Conservation (phyloP, 2,888 invertebrate genomes). For the Drosophila yooni region DNA sequence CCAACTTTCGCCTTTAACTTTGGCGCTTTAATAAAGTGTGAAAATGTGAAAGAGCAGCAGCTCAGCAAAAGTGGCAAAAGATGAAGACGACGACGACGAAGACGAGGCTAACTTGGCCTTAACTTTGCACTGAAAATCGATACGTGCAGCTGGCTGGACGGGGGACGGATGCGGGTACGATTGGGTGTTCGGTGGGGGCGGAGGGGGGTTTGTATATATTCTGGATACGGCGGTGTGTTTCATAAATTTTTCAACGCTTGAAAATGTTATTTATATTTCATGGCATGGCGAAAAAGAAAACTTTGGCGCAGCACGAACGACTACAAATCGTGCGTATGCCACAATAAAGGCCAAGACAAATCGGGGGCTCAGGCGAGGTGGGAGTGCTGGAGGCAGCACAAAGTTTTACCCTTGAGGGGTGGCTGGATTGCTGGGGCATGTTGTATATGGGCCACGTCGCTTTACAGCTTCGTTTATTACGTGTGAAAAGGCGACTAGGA, state of each 20-base stretch:
- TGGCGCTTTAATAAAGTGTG: constrained; percentile 79
- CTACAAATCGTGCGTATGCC: constrained; percentile 77
- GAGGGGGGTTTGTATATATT: not conserved
- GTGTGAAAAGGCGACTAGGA: constrained; percentile 69
- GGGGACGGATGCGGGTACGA: not conserved
- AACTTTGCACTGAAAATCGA: constrained; percentile 72
- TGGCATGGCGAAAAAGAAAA: constrained; percentile 66
- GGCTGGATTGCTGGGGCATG: constrained; percentile 1
- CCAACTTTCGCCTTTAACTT: constrained; percentile 75
- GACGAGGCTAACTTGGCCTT: constrained; percentile 43
- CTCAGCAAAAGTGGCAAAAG: not conserved
- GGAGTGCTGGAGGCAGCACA: constrained; percentile 14
- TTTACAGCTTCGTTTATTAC: constrained; percentile 79
- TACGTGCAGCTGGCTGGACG: constrained; percentile 40
- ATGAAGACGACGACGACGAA: constrained; percentile 4
- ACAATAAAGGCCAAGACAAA: constrained; percentile 55
- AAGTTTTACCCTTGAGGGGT: constrained; percentile 61
- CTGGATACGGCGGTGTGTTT: constrained; percentile 68
- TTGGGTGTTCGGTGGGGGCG: not conserved
- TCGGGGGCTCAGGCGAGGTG: constrained; percentile 22
- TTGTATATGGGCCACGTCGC: constrained; percentile 54
- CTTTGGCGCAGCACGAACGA: constrained; percentile 78
- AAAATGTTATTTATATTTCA: constrained; percentile 82
- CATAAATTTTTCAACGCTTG: constrained; percentile 79
- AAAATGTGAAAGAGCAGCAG: constrained; percentile 59